Evolutionary conservation across 2,888 invertebrate genomes (phyloP).

Genomic region (Campoletis raptor): DNA sequence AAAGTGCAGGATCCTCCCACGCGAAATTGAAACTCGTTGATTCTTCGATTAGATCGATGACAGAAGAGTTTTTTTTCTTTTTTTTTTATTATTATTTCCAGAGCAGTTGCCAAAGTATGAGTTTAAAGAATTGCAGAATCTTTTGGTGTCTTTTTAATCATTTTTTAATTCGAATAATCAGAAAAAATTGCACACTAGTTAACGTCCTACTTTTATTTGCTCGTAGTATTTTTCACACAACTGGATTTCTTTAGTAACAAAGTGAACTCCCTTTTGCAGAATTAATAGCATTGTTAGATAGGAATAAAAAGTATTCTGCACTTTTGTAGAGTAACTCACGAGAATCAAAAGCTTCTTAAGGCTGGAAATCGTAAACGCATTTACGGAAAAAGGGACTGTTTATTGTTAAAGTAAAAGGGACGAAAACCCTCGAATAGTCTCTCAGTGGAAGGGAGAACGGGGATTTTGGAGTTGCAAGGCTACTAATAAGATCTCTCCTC

Average conservation of each 20-base stretch:
- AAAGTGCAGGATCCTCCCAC: neutral
- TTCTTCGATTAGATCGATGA: neutral
- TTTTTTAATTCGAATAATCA: neutral
- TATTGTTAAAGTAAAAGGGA: conserved; percentile 39
- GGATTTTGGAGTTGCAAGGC: conserved; percentile 27
- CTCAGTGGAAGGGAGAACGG: conserved; percentile 15
- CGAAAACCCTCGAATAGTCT: conserved; percentile 40
- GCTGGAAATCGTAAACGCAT: conserved; percentile 6
- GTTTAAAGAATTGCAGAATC: neutral
- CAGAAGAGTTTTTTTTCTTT: neutral
- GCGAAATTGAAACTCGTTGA: neutral
- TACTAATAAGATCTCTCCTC: conserved; percentile 67
- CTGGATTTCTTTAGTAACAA: neutral
- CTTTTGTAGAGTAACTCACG: conserved; percentile 23
- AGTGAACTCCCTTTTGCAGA: neutral
- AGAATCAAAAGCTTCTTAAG: conserved; percentile 43
- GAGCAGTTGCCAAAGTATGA: neutral
- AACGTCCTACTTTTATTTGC: neutral
- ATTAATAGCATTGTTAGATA: conserved; percentile 18
- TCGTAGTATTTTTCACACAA: neutral
- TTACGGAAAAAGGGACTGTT: conserved; percentile 6
- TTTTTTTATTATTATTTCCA: neutral
- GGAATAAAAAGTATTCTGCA: conserved; percentile 20
- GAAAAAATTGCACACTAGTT: neutral
- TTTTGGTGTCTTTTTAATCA: neutral